Evolutionary conservation across 2,888 invertebrate genomes (phyloP), one percentile per base, ranked within the genome.

Genomic region (Ypsolopha sequella): DNA sequence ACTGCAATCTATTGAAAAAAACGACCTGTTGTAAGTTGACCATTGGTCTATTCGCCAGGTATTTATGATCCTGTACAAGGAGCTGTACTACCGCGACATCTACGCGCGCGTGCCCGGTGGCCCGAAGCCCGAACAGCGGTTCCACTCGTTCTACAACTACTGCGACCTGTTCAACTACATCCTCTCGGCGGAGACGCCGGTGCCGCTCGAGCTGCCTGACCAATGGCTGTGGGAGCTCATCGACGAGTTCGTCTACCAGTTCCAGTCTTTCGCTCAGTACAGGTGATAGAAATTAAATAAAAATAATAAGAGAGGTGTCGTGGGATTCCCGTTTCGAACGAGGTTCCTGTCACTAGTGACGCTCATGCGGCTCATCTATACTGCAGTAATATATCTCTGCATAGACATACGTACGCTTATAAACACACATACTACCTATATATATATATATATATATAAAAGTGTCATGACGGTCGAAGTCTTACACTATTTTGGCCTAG

Each of bases 171-270:
- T 99, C 86, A 98, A 99, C 80, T 94, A 95, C 68, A 97, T 99
- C 61, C 88, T 99, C 55, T 95, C 96, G 63, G 93, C 96, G 0
- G 92, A 94, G 58, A 93, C 92, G 36, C 98, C 98, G 0, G 95
- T 97, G 0, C 91, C 93, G 2, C 80, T 98, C 50, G 96, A 97
- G 71, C 79, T 99, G 53, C 99, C 99, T 9, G 98, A 99, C 81
- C 94, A 98, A 69, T 99, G 99, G 99, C 87, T 99, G 36, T 99
- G 99, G 99, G 99, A 99, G 76, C 91, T 99, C 50, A 95, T 99
- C 60, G 99, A 99, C 82, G 99, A 99, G 75, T 99, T 99, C 82
- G 97, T 99, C 41, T 99, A 99, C 71, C 99, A 99, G 82, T 94
- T 98, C 84, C 95, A 97, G 86, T 93, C 96, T 55, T 94, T 95